phyloP scores from a whole-genome alignment of 2,797 vertebrate species.

The Notolabrus celidotus region DNA sequence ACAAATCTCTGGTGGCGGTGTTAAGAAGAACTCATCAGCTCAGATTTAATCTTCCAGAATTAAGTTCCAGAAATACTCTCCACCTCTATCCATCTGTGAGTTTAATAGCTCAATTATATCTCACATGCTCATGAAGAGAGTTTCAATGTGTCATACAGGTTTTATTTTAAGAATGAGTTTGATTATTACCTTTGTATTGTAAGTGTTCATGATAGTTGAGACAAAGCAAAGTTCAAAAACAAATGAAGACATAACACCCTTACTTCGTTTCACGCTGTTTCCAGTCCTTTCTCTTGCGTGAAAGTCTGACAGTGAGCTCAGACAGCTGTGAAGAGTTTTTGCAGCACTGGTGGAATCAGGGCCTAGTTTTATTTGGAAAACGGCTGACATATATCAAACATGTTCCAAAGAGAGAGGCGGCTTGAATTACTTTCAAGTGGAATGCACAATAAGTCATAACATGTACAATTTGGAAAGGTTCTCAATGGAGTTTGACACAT shows the following conservation, averaged over 20 bases:
- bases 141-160: not conserved
- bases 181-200: not conserved
- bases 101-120: not conserved
- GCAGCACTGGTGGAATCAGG: not conserved
- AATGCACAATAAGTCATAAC: not conserved
- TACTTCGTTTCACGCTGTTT: not conserved
- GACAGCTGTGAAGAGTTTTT: slow-evolving; percentile 27
- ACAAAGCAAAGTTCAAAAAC: slow-evolving; percentile 8
- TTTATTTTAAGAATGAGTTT: slow-evolving; percentile 12
- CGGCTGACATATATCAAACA: slow-evolving; percentile 16
- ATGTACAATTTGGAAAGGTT: not conserved
- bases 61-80: not conserved
- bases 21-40: not conserved
- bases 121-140: not conserved
- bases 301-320: slow-evolving; percentile 28
- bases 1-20: not conserved
- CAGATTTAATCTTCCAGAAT: not conserved
- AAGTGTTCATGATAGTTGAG: not conserved
- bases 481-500: not conserved
- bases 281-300: not conserved
- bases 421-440: slow-evolving; percentile 9
- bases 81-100: not conserved
- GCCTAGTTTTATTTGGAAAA: not conserved
- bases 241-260: not conserved
- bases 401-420: slow-evolving; percentile 12